Evolutionary conservation across 2,888 invertebrate species (phyloP).

Genomic region (Orgyia antiqua): DNA sequence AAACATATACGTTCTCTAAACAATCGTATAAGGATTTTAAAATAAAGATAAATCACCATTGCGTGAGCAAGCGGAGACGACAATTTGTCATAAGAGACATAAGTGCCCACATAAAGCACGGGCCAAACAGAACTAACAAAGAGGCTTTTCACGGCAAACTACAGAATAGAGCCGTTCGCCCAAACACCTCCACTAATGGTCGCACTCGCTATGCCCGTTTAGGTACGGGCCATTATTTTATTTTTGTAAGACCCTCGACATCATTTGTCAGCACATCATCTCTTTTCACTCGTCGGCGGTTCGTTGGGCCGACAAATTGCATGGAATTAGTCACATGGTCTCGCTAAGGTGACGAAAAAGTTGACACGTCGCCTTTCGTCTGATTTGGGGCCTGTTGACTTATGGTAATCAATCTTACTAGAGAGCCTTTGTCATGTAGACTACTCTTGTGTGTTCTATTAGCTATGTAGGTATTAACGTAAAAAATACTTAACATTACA

Average conservation of each 20-base stretch:
- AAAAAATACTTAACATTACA: too few species aligned
- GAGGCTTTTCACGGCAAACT: slow-evolving; percentile 69
- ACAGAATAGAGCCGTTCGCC: slow-evolving; percentile 74
- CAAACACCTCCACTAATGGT: slow-evolving; percentile 75
- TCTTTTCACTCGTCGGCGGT: slow-evolving; percentile 68
- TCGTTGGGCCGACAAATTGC: slow-evolving; percentile 72
- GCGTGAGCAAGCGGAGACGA: slow-evolving; percentile 45
- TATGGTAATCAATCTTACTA: slow-evolving; percentile 63
- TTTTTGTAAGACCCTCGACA: slow-evolving; percentile 73
- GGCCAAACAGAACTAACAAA: slow-evolving; percentile 73
- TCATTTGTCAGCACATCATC: slow-evolving; percentile 75
- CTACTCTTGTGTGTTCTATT: slow-evolving; percentile 50
- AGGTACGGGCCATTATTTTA: slow-evolving; percentile 74
- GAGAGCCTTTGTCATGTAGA: slow-evolving; percentile 51
- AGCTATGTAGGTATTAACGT: too few species aligned
- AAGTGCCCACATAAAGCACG: slow-evolving; percentile 71
- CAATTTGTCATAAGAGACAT: slow-evolving; percentile 71
- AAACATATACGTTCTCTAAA: slow-evolving; percentile 13
- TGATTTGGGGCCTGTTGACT: slow-evolving; percentile 44
- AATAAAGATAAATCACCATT: slow-evolving; percentile 58
- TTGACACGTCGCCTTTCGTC: slow-evolving; percentile 61
- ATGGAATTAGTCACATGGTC: slow-evolving; percentile 73
- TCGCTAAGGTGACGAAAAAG: slow-evolving; percentile 75
- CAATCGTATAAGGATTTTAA: slow-evolving; percentile 27
- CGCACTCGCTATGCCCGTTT: slow-evolving; percentile 62